Evolutionary conservation across 2,113 vertebrate genomes (phyloP).

Genomic region (Seriola rivoliana): DNA sequence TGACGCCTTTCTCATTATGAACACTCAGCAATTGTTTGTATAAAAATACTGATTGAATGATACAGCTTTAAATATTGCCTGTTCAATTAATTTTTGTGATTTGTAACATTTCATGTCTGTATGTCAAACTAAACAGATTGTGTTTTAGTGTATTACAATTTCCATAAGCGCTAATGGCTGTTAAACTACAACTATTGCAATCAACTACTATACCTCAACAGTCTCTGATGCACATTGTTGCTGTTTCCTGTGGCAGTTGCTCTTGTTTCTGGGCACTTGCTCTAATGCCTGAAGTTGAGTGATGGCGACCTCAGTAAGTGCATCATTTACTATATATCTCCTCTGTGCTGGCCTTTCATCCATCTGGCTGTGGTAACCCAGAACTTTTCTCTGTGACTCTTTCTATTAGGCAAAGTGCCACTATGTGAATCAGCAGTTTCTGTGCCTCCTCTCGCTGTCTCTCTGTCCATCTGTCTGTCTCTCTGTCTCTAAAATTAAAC

Average conservation of each 20-base stretch:
- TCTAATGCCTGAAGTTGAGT: slow-evolving; percentile 5
- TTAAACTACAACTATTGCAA: neutral
- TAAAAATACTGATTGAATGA: neutral
- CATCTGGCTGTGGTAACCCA: neutral
- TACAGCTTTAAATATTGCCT: neutral
- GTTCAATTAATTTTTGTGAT: neutral
- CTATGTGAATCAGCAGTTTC: slow-evolving; percentile 35
- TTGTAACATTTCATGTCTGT: neutral
- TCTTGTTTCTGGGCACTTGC: neutral
- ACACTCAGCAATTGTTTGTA: neutral
- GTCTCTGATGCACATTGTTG: neutral
- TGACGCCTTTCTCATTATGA: no score
- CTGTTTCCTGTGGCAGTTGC: neutral
- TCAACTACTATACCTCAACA: neutral
- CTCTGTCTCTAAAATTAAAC: slow-evolving; percentile 55
- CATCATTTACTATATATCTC: slow-evolving; percentile 21
- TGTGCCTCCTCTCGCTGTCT: slow-evolving; percentile 21
- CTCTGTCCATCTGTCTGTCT: slow-evolving; percentile 8
- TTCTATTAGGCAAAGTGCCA: slow-evolving; percentile 25
- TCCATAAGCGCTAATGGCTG: neutral
- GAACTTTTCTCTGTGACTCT: slow-evolving; percentile 33
- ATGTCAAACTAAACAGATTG: neutral
- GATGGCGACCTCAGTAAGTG: neutral
- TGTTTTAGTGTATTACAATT: neutral
- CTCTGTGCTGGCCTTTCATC: neutral